Evolutionary conservation across 2,888 invertebrate species (phyloP).

Genomic region (Rhaphigaster nebulosa): DNA sequence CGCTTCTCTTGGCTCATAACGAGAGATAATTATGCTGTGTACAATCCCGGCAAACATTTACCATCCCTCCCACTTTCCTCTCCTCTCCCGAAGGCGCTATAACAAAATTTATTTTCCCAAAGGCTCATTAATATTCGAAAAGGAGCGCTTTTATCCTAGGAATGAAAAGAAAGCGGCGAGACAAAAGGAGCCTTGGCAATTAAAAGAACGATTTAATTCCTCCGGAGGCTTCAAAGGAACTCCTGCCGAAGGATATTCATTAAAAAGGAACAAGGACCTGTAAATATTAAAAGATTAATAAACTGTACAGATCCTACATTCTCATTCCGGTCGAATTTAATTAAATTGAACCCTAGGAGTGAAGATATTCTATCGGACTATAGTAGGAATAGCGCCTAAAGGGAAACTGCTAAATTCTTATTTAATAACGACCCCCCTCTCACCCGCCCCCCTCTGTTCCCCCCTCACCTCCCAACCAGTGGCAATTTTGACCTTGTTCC

Average conservation of each 20-base stretch:
- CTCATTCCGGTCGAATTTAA: neutral
- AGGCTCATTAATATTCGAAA: conserved; percentile 35
- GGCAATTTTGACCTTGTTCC: conserved; percentile 18
- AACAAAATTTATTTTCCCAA: conserved; percentile 32
- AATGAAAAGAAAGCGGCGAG: conserved; percentile 5
- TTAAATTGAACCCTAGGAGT: neutral
- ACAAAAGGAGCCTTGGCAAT: neutral
- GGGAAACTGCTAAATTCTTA: neutral
- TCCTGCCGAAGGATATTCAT: neutral
- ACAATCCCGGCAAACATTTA: conserved; percentile 23
- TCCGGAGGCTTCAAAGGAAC: neutral
- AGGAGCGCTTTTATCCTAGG: neutral
- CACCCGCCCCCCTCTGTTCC: neutral
- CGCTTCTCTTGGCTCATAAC: neutral
- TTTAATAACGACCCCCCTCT: neutral
- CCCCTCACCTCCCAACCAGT: neutral
- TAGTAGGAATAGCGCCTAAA: neutral
- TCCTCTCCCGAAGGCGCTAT: neutral
- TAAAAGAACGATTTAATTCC: conserved; percentile 23
- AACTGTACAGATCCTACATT: neutral
- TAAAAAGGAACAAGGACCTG: conserved; percentile 9
- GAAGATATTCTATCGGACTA: neutral
- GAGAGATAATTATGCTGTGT: conserved; percentile 3
- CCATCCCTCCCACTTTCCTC: neutral
- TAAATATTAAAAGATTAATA: conserved; percentile 17